Percentiles rank a stretch among this genome's conserved stretches.
phyloP scores from a whole-genome alignment of 2,797 vertebrate genomes.

The Alcedo quadribrachys region DNA sequence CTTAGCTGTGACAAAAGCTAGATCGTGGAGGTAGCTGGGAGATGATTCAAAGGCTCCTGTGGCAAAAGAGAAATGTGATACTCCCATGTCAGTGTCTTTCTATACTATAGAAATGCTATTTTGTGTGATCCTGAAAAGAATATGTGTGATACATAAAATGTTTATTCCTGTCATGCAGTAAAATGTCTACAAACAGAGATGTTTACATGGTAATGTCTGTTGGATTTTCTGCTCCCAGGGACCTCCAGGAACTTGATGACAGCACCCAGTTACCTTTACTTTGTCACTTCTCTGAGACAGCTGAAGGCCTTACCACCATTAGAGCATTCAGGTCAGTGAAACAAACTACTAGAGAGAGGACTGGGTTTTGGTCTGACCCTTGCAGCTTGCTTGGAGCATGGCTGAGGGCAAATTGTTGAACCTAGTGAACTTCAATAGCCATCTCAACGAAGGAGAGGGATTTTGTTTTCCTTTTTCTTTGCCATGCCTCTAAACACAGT shows the following conservation, averaged over 20 bases:
- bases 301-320: conserved; percentile 96
- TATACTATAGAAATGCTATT: not conserved
- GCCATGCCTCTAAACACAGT: not conserved
- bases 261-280: conserved; percentile 96
- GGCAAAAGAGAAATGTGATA: not conserved
- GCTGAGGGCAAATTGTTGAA: not conserved
- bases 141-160: not conserved
- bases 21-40: not conserved
- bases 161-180: not conserved
- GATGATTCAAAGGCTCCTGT: not conserved
- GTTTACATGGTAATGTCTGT: not conserved
- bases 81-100: not conserved
- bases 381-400: not conserved
- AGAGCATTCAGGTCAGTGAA: conserved; percentile 89
- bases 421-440: not conserved
- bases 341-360: not conserved
- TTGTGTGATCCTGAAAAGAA: not conserved
- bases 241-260: conserved; percentile 97
- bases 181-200: not conserved
- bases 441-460: not conserved
- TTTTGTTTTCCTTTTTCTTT: not conserved
- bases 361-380: not conserved
- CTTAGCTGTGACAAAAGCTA: not conserved
- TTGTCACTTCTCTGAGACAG: conserved; percentile 98
- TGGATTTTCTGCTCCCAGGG: conserved; percentile 74